Evolutionary conservation across 2,113 vertebrate genomes (phyloP).

Genomic region (Mesocricetus auratus): DNA sequence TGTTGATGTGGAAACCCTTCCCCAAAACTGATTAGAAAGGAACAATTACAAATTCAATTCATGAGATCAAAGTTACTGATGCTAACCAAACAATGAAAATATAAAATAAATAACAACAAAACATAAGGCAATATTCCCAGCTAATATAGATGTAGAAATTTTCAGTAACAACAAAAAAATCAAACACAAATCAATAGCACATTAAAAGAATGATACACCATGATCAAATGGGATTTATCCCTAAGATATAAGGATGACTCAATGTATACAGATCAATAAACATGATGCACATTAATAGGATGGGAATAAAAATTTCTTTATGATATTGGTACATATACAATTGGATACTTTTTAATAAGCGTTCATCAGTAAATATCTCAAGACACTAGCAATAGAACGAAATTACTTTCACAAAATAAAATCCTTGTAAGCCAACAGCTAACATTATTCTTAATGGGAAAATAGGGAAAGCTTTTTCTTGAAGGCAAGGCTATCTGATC

Average conservation of each 20-base stretch:
- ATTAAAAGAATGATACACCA: background rate
- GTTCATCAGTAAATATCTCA: background rate
- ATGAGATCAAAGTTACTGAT: background rate
- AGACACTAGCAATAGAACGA: background rate
- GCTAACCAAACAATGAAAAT: background rate
- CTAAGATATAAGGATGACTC: background rate
- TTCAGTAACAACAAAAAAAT: background rate
- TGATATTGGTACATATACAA: background rate
- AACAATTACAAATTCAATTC: background rate
- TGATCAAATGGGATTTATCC: background rate
- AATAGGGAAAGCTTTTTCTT: background rate
- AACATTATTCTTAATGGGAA: background rate
- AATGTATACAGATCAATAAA: conserved; percentile 13
- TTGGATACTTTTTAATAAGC: background rate
- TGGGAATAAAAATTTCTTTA: background rate
- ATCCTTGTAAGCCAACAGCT: background rate
- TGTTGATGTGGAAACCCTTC: background rate
- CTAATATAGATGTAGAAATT: background rate
- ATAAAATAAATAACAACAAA: background rate
- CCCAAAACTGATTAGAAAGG: background rate
- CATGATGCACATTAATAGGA: background rate
- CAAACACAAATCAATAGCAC: background rate
- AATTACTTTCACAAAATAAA: background rate
- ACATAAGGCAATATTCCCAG: background rate
- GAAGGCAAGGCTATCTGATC: background rate